Conservation (phyloP, 2,888 invertebrate genomes). For the Temnothorax ravouxi region DNA sequence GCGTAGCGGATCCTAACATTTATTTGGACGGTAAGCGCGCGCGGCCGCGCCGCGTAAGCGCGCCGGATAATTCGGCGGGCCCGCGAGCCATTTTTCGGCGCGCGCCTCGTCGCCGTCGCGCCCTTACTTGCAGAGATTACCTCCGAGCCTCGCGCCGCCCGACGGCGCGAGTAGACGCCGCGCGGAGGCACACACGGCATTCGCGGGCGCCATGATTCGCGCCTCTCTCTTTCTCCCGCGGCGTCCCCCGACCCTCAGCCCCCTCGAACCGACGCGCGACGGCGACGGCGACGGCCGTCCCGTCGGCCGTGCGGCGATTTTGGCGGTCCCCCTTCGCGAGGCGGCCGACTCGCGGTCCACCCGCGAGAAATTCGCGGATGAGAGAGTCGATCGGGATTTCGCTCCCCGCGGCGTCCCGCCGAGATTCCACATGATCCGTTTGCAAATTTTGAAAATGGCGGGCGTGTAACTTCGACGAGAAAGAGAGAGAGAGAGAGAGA, state of each 20-base stretch:
- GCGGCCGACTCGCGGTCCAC: neutral
- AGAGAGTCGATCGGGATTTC: neutral
- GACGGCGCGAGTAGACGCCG: constrained; percentile 59
- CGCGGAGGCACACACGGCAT: constrained; percentile 51
- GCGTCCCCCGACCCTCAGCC: constrained; percentile 61
- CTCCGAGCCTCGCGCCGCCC: neutral
- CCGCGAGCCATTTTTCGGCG: constrained; percentile 41
- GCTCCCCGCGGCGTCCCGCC: neutral
- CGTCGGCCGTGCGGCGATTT: neutral
- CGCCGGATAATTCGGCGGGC: neutral
- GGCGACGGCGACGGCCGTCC: neutral
- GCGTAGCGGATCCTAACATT: neutral
- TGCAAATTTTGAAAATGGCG: constrained; percentile 84
- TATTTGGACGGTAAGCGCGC: constrained; percentile 35
- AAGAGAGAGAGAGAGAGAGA: constrained; percentile 24
- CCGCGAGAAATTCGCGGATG: constrained; percentile 46
- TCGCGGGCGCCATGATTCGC: constrained; percentile 72
- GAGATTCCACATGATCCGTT: constrained; percentile 1
- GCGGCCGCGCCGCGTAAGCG: neutral
- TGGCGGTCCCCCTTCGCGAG: neutral
- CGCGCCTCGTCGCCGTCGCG: neutral
- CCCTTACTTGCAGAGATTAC: constrained; percentile 47
- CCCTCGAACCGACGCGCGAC: constrained; percentile 32
- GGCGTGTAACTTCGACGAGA: constrained; percentile 76
- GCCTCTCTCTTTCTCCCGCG: constrained; percentile 63